Evolutionary conservation across 2,797 vertebrate species (phyloP), one percentile per base, ranked within the genome.

Genomic region (Sebastes vulpes): DNA sequence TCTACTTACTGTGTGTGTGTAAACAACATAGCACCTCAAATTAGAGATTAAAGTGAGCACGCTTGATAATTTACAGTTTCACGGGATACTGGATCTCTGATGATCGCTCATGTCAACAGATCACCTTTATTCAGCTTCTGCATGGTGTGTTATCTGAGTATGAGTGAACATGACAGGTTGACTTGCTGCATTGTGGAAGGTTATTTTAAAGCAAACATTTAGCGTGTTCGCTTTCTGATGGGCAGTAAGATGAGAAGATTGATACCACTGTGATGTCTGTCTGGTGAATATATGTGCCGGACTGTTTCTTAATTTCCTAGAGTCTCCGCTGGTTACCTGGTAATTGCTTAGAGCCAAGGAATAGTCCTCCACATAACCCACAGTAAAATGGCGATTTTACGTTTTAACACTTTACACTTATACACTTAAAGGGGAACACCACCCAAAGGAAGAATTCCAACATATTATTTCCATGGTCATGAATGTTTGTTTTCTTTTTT

Each of bases 1-100:
- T 93, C 76, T 94, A 77, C 93, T 93, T 85, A 75, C 81, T 80
- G 85, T 89, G 70, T 83, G 81, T 84, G 81, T 84, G 81, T 86
- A 79, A 89, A 79, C 82, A 85, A 77, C 82, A 77, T 54, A 58
- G 64, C 29, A 46, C 71, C 84, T 87, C 29, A 68, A 89, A 89
- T 65, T 77, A 35, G 20, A 80, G 83, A 81, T 85, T 67, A 75
- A 82, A 82, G 86, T 58, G 61, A 87, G 74, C 67, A 72, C 77
- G 29, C 38, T 42, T 63, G 26, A 85, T 84, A 42, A 86, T 85
- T 59, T 56, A 65, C 4, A 2, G 66, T 58, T 86, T 81, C 82
- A 81, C 32, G 46, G 58, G 68, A 79, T 35, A 69, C 20, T 72
- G 9, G 68, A 75, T 76, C 66, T 60, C 32, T 46, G 61, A 31